Evolutionary conservation across 2,797 vertebrate species (phyloP).

Genomic region (Macropus fuliginosus): DNA sequence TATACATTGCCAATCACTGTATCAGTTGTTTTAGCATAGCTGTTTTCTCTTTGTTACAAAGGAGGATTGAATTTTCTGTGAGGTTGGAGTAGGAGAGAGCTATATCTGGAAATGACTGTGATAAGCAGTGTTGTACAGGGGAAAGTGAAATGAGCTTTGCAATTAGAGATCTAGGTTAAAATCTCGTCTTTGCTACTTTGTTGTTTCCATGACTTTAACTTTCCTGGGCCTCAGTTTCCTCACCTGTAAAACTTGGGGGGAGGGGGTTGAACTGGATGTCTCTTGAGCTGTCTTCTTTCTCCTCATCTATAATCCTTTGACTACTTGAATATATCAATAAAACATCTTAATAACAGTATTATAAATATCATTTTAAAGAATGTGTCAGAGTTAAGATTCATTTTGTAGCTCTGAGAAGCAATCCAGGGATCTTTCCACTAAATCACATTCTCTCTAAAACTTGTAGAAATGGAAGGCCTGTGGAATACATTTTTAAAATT

Average conservation of each 20-base stretch:
- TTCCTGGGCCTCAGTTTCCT: not conserved
- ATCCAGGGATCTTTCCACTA: not conserved
- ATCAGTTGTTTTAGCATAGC: not conserved
- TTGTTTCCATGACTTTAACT: not conserved
- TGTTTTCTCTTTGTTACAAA: not conserved
- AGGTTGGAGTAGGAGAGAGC: not conserved
- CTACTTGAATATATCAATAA: not conserved
- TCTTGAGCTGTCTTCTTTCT: not conserved
- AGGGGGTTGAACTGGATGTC: not conserved
- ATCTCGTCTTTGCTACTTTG: not conserved
- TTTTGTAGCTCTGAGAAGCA: not conserved
- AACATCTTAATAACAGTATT: not conserved
- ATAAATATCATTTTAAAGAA: not conserved
- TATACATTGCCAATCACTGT: not conserved
- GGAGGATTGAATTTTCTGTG: not conserved
- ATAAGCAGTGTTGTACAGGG: not conserved
- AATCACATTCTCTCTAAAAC: not conserved
- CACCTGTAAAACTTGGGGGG: not conserved
- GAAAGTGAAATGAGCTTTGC: not conserved
- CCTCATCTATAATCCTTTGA: not conserved
- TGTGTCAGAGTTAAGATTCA: not conserved
- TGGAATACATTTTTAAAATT: slow-evolving; percentile 14
- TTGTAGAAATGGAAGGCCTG: not conserved
- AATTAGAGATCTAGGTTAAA: not conserved
- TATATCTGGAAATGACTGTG: not conserved